Evolutionary conservation across 1,140 invertebrate species (phyloP).

Genomic region (Psix sp.): DNA sequence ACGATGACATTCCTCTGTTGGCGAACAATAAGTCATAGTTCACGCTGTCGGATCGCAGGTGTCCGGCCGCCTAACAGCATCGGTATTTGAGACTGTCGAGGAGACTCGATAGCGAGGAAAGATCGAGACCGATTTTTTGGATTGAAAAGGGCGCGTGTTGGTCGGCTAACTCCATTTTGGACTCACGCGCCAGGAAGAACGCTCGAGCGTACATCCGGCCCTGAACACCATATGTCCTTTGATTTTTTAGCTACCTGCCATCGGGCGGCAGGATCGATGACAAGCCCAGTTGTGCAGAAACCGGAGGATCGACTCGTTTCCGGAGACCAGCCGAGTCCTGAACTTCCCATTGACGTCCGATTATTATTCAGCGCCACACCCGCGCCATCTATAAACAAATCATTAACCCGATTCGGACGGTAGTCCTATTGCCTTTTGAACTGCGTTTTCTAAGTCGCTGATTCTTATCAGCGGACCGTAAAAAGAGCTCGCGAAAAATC

Average conservation of each 20-base stretch:
- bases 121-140: no score
- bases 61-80: no score
- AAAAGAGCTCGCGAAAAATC: neutral
- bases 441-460: no score
- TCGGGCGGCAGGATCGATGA: conserved; percentile 15
- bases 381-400: conserved; percentile 45
- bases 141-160: conserved; percentile 7
- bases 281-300: conserved; percentile 30
- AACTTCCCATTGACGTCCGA: neutral
- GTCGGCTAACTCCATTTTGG: conserved; percentile 37
- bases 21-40: no score
- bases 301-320: conserved; percentile 16
- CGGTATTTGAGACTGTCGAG: no score
- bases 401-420: conserved; percentile 40
- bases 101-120: no score
- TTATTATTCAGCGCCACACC: no score
- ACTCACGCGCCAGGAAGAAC: conserved; percentile 16
- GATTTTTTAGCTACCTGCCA: conserved; percentile 43
- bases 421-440: no score
- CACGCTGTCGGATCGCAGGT: no score
- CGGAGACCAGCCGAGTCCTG: conserved; percentile 15
- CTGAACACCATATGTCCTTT: conserved; percentile 47
- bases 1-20: no score
- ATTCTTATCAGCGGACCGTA: neutral
- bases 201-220: conserved; percentile 36